Evolutionary conservation across 2,888 invertebrate species (phyloP).

Genomic region (Microdon myrmicae): DNA sequence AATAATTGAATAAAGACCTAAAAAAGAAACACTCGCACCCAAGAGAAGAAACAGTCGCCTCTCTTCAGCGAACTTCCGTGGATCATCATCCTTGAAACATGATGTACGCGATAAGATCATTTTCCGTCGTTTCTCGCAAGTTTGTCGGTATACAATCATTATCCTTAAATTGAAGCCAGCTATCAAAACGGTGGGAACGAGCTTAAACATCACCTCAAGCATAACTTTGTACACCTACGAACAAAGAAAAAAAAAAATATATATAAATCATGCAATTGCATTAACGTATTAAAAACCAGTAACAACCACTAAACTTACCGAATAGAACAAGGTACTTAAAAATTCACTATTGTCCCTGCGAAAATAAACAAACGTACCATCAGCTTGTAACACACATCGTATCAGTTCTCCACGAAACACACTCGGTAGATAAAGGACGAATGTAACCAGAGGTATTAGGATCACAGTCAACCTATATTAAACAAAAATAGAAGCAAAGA

Average conservation of each 20-base stretch:
- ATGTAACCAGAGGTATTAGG: conserved; percentile 73
- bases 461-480: conserved; percentile 69
- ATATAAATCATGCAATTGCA: not conserved
- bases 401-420: conserved; percentile 73
- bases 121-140: conserved; percentile 73
- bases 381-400: conserved; percentile 68
- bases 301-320: conserved; percentile 58
- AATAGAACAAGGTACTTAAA: conserved; percentile 69
- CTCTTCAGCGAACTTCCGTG: conserved; percentile 76
- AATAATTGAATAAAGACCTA: too few relatives aligned
- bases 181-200: conserved; percentile 74
- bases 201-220: conserved; percentile 74
- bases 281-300: not conserved
- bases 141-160: conserved; percentile 74
- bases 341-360: conserved; percentile 69
- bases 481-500: not conserved
- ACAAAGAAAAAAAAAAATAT: not conserved
- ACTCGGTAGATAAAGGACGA: conserved; percentile 76
- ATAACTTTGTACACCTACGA: conserved; percentile 71
- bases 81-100: conserved; percentile 72
- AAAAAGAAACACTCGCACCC: too few relatives aligned
- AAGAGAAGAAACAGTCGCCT: conserved; percentile 73
- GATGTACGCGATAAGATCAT: conserved; percentile 72
- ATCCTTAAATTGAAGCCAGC: conserved; percentile 75
- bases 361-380: conserved; percentile 71